Percentiles rank a stretch among this genome's conserved stretches.
Evolutionary conservation across 92 coral and sea anemone genomes (phyloP).

Genomic region (Epizoanthus illoricatus): DNA sequence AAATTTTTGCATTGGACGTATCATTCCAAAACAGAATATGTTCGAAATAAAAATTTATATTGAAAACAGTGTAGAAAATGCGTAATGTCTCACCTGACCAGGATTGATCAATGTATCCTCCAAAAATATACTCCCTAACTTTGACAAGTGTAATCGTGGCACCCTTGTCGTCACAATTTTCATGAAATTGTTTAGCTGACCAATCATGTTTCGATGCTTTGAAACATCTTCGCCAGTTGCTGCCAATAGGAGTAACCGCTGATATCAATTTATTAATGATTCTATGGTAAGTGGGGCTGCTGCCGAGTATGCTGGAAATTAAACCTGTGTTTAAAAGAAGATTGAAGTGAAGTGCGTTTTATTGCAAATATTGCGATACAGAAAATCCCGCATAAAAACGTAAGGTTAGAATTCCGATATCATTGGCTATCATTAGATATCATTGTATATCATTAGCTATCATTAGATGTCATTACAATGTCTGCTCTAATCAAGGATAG

Average conservation of each 20-base stretch:
- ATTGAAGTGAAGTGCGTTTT: no score
- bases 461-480: no score
- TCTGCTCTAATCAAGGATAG: no score
- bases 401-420: no score
- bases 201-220: slow-evolving; percentile 9
- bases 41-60: no score
- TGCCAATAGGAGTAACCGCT: neutral
- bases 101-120: slow-evolving; percentile 26
- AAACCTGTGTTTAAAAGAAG: neutral
- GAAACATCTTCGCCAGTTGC: slow-evolving; percentile 24
- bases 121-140: slow-evolving; percentile 33
- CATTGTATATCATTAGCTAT: no score
- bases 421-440: no score
- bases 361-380: no score
- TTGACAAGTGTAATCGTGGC: slow-evolving; percentile 28
- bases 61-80: no score
- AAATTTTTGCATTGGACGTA: no score
- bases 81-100: slow-evolving; percentile 5
- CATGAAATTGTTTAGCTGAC: slow-evolving; percentile 19
- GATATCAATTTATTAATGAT: slow-evolving; percentile 18
- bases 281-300: neutral
- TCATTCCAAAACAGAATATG: no score
- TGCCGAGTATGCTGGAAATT: slow-evolving; percentile 28
- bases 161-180: neutral
- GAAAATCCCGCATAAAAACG: no score